Evolutionary conservation across 2,797 vertebrate genomes (phyloP).

Genomic region (Smutsia temminckii): DNA sequence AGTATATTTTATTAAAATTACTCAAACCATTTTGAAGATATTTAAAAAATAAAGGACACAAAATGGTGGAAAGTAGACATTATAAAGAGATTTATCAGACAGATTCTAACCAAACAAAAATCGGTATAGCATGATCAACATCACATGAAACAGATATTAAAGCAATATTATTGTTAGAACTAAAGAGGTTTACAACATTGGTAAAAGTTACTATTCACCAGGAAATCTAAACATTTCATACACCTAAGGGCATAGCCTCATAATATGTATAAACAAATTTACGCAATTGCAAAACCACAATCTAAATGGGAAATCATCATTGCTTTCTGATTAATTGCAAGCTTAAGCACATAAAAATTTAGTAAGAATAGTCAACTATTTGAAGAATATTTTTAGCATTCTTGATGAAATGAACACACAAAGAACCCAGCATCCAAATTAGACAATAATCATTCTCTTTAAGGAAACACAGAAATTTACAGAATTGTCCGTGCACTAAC

Average conservation of each 20-base stretch:
- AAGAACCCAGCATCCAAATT: neutral
- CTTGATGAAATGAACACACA: neutral
- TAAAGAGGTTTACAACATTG: neutral
- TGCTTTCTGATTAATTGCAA: neutral
- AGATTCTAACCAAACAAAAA: neutral
- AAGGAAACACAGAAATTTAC: neutral
- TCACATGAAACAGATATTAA: neutral
- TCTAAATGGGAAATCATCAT: neutral
- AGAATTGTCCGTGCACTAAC: neutral
- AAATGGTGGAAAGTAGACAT: neutral
- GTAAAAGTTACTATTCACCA: neutral
- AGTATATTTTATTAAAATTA: neutral
- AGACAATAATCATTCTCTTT: neutral
- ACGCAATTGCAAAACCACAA: neutral
- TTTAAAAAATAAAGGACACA: neutral
- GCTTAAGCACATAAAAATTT: neutral
- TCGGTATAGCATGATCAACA: neutral
- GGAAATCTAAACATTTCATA: neutral
- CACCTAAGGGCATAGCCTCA: neutral
- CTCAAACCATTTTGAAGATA: neutral
- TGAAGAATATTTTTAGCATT: conserved; percentile 11
- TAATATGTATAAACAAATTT: neutral
- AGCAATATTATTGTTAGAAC: neutral
- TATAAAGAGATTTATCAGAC: neutral
- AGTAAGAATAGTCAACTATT: neutral